phyloP scores from a whole-genome alignment of 2,797 vertebrate genomes.

The Pangasius djambal region DNA sequence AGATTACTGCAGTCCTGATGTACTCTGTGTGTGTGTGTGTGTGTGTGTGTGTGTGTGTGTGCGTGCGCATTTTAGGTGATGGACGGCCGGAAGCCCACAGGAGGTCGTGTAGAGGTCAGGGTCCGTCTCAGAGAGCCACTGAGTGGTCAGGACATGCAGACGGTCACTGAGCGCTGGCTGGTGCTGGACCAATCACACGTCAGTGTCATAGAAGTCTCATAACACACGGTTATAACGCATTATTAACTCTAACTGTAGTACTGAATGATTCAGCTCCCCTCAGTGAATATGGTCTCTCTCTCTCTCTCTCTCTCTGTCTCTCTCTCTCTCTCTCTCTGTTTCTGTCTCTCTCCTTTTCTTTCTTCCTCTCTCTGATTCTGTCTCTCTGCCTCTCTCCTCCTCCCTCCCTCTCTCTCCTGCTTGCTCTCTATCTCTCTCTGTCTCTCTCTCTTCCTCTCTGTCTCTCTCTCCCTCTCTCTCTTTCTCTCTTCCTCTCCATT shows the following conservation, averaged over 20 bases:
- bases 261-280: neutral
- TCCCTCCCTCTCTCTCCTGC: accelerated
- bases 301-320: too few relatives aligned
- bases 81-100: conserved; percentile 91
- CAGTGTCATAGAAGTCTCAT: conserved; percentile 41
- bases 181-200: conserved; percentile 83
- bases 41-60: neutral
- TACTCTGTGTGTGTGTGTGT: neutral
- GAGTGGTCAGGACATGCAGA: conserved; percentile 88
- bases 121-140: conserved; percentile 92
- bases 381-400: too few relatives aligned
- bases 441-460: accelerated
- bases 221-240: neutral
- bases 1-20: neutral
- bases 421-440: too few relatives aligned
- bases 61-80: conserved; percentile 79
- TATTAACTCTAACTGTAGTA: neutral
- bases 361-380: accelerated
- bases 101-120: conserved; percentile 92
- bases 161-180: conserved; percentile 89
- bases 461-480: too few relatives aligned
- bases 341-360: too few relatives aligned
- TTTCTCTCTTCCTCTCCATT: neutral
- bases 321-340: too few relatives aligned
- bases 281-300: neutral